Evolutionary conservation across 1,140 invertebrate species (phyloP).

Genomic region (Centruroides sculpturatus): DNA sequence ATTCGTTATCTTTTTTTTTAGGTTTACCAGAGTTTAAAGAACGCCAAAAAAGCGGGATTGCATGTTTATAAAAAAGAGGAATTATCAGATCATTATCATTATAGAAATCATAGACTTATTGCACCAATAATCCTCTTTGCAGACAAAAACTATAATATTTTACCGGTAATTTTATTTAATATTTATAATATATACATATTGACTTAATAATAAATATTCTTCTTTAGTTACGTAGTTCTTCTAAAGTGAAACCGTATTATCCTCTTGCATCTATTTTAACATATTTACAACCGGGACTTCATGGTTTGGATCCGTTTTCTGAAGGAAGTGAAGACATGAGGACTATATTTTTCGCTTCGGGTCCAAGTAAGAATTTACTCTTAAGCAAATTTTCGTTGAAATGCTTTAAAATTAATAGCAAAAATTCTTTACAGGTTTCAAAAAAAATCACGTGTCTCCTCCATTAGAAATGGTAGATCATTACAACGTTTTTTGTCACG

Average conservation of each 20-base stretch:
- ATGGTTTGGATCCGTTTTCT: constrained; percentile 24
- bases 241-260: constrained; percentile 7
- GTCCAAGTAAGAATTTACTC: constrained; percentile 20
- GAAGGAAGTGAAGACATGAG: constrained; percentile 25
- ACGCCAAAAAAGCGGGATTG: constrained; percentile 32
- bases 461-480: constrained; percentile 18
- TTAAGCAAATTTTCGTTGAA: too few species aligned
- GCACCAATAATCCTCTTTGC: constrained; percentile 41
- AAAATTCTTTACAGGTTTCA: too few species aligned
- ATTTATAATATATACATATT: too few species aligned
- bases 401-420: too few species aligned
- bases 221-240: background rate
- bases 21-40: constrained; percentile 37
- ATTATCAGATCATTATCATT: constrained; percentile 41
- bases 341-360: constrained; percentile 29
- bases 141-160: constrained; percentile 34
- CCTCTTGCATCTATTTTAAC: background rate
- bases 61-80: constrained; percentile 40
- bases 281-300: constrained; percentile 19
- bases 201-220: too few species aligned
- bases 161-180: constrained; percentile 1
- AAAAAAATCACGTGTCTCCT: too few species aligned
- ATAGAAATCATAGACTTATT: constrained; percentile 39
- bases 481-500: constrained; percentile 17
- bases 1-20: background rate